phyloP scores from a whole-genome alignment of 2,797 vertebrate species.

The Meriones psammophilus region DNA sequence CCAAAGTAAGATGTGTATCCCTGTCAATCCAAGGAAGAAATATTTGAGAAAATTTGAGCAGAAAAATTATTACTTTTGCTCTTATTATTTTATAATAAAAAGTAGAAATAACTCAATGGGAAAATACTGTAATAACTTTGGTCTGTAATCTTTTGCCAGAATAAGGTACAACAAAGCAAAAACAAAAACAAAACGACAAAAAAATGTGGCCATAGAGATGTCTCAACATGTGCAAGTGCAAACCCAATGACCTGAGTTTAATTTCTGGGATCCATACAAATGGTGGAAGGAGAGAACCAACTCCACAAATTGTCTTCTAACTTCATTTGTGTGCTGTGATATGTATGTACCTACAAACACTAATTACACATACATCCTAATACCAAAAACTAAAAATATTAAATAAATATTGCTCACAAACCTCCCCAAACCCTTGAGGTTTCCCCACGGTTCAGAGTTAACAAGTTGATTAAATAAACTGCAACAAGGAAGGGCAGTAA shows the following conservation, averaged over 20 bases:
- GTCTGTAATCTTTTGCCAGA: conserved; percentile 1
- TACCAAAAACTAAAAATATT: neutral
- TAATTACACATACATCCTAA: neutral
- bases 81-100: conserved; percentile 41
- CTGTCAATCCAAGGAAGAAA: conserved; percentile 30
- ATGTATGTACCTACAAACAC: neutral
- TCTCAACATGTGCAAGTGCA: neutral
- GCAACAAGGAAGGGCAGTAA: neutral
- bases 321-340: neutral
- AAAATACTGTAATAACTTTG: neutral
- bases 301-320: neutral
- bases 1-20: neutral
- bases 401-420: conserved; percentile 21
- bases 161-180: neutral
- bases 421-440: conserved; percentile 19
- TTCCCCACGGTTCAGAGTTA: neutral
- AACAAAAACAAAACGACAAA: neutral
- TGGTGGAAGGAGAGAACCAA: neutral
- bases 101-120: neutral
- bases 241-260: neutral
- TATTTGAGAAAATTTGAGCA: neutral
- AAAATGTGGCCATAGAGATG: neutral
- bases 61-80: conserved; percentile 43
- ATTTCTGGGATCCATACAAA: neutral
- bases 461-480: conserved; percentile 31